phyloP scores from a whole-genome alignment of 1,140 invertebrate genomes.

The Sycophaga agraensis region DNA sequence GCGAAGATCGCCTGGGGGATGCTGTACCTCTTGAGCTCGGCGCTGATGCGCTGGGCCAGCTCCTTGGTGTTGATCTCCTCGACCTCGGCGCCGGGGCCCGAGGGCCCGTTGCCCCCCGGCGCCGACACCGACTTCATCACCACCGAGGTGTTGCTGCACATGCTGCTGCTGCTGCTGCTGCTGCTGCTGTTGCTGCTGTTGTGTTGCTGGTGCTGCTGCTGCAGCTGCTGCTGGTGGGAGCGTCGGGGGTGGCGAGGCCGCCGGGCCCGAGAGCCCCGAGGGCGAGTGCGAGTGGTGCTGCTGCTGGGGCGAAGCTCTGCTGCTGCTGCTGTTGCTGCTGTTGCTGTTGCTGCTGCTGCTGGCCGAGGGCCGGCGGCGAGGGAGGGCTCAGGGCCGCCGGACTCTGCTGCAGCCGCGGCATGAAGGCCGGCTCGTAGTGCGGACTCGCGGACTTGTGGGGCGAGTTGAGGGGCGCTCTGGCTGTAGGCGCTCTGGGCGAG shows the following conservation, averaged over 20 bases:
- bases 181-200: slow-evolving; percentile 49
- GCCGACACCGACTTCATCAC: too few relatives aligned
- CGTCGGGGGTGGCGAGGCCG: slow-evolving; percentile 51
- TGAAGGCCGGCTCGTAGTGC: slow-evolving; percentile 62
- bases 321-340: too few relatives aligned
- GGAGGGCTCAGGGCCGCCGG: slow-evolving; percentile 60
- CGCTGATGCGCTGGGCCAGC: slow-evolving; percentile 95
- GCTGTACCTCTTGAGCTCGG: slow-evolving; percentile 97
- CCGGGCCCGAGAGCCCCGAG: slow-evolving; percentile 58
- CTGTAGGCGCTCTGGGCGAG: slow-evolving; percentile 79
- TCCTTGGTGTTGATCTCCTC: slow-evolving; percentile 99
- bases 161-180: too few relatives aligned
- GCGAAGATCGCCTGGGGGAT: slow-evolving; percentile 99
- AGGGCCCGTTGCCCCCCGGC: slow-evolving; percentile 57
- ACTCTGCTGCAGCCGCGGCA: slow-evolving; percentile 59
- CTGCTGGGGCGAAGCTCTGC: too few relatives aligned
- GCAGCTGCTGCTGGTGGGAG: slow-evolving; percentile 49
- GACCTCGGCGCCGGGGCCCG: slow-evolving; percentile 70
- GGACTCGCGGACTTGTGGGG: slow-evolving; percentile 75
- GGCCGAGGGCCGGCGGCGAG: slow-evolving; percentile 47
- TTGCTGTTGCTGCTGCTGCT: slow-evolving; percentile 52
- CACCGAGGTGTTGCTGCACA: too few relatives aligned
- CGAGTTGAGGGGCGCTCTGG: slow-evolving; percentile 81
- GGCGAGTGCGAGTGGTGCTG: slow-evolving; percentile 53
- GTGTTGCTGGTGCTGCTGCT: slow-evolving; percentile 55